phyloP scores from a whole-genome alignment of 2,797 vertebrate genomes.

The Tokudaia muenninki region DNA sequence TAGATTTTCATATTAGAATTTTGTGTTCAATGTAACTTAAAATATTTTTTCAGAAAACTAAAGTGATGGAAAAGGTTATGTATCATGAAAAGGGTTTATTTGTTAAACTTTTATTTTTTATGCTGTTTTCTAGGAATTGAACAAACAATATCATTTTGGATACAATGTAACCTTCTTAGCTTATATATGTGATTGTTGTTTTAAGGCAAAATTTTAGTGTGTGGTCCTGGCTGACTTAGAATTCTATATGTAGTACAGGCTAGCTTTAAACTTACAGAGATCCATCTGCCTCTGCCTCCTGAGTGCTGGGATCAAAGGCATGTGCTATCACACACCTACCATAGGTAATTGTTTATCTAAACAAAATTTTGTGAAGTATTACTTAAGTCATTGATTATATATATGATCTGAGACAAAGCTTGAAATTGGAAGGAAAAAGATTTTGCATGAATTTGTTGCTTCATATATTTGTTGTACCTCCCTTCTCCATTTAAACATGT shows the following conservation, averaged over 20 bases:
- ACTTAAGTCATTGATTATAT: constrained; percentile 42
- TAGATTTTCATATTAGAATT: constrained; percentile 1
- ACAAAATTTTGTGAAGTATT: constrained; percentile 54
- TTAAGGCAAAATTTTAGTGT: neutral
- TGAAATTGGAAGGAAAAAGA: constrained; percentile 52
- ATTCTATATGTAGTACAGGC: neutral
- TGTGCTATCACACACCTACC: neutral
- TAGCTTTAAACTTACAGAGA: neutral
- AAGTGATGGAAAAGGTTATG: constrained; percentile 46
- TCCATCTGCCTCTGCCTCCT: neutral
- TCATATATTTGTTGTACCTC: neutral
- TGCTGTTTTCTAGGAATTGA: constrained; percentile 51
- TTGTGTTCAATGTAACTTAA: constrained; percentile 48
- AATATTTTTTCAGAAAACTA: constrained; percentile 44
- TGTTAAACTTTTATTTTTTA: constrained; percentile 61
- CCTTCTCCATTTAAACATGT: constrained; percentile 54
- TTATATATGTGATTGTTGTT: neutral
- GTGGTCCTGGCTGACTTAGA: neutral
- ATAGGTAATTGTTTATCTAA: constrained; percentile 17
- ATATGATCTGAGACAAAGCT: neutral
- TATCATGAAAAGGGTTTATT: constrained; percentile 57
- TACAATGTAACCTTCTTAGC: constrained; percentile 1
- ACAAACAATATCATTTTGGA: constrained; percentile 34
- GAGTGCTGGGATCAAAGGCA: neutral
- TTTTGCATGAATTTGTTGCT: constrained; percentile 51